Conservation (phyloP, 2,797 vertebrate species). For the Lateolabrax maculatus region DNA sequence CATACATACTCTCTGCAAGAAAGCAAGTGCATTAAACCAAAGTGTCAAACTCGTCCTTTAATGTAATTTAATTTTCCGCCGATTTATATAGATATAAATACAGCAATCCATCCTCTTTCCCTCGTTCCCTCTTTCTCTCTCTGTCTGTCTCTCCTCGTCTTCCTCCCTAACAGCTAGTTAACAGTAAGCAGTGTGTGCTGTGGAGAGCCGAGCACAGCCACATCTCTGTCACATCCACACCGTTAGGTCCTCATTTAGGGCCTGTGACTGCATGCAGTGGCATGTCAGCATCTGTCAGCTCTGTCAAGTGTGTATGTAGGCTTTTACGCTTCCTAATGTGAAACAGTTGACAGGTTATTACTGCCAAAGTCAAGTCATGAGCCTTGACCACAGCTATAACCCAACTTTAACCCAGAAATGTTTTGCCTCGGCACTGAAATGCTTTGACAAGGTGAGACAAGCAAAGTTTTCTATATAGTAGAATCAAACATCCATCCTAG, state of each 20-base stretch:
- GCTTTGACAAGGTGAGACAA: slow-evolving; percentile 68
- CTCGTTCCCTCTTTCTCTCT: slow-evolving; percentile 9
- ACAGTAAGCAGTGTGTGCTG: slow-evolving; percentile 64
- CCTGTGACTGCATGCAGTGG: slow-evolving; percentile 75
- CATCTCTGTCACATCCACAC: slow-evolving; percentile 79
- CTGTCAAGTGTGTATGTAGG: slow-evolving; percentile 79
- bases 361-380: slow-evolving; percentile 75
- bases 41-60: neutral
- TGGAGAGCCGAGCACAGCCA: slow-evolving; percentile 61
- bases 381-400: slow-evolving; percentile 78
- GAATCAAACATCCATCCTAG: slow-evolving; percentile 31
- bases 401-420: slow-evolving; percentile 71
- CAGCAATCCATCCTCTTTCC: slow-evolving; percentile 24
- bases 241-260: slow-evolving; percentile 80
- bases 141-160: slow-evolving; percentile 48
- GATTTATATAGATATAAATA: slow-evolving; percentile 52
- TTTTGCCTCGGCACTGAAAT: slow-evolving; percentile 64
- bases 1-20: neutral
- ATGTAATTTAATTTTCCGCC: slow-evolving; percentile 26
- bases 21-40: slow-evolving; percentile 1
- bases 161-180: slow-evolving; percentile 73
- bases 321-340: slow-evolving; percentile 79
- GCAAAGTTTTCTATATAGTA: slow-evolving; percentile 54
- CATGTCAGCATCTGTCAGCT: slow-evolving; percentile 83
- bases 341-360: slow-evolving; percentile 84